Evolutionary conservation across 2,888 invertebrate genomes (phyloP).

Genomic region (Napeogenes inachia): DNA sequence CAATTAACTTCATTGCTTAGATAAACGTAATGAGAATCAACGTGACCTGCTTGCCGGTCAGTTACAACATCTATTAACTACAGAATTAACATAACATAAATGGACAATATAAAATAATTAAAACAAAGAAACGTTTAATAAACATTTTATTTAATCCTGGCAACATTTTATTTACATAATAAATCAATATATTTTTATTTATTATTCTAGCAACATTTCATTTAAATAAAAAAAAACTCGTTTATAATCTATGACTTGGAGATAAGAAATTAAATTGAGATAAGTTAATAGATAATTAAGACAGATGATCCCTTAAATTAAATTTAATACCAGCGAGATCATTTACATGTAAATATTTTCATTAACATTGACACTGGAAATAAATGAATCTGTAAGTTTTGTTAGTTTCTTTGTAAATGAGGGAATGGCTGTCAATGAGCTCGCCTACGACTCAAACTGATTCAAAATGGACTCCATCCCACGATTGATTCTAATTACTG

Average conservation of each 20-base stretch:
- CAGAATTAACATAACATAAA: no score
- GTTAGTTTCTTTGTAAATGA: conserved; percentile 60
- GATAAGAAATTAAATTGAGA: no score
- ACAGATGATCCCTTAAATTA: conserved; percentile 6
- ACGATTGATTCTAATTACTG: conserved; percentile 77
- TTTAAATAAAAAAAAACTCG: no score
- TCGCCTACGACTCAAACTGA: conserved; percentile 60
- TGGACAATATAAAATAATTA: no score
- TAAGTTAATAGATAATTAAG: background rate
- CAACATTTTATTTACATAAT: no score
- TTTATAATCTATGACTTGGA: no score
- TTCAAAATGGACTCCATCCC: conserved; percentile 68
- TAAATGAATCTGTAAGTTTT: conserved; percentile 48
- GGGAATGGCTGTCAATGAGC: conserved; percentile 61
- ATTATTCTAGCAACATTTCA: no score
- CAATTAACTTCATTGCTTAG: conserved; percentile 26
- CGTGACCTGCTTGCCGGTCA: conserved; percentile 15
- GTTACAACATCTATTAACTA: background rate
- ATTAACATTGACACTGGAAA: conserved; percentile 18
- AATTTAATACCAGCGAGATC: conserved; percentile 10
- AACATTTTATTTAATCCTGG: no score
- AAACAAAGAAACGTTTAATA: no score
- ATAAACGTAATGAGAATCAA: conserved; percentile 20
- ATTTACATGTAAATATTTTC: conserved; percentile 22
- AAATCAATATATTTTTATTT: no score